phyloP scores from a whole-genome alignment of 2,113 vertebrate genomes.

The Elgaria multicarinata region DNA sequence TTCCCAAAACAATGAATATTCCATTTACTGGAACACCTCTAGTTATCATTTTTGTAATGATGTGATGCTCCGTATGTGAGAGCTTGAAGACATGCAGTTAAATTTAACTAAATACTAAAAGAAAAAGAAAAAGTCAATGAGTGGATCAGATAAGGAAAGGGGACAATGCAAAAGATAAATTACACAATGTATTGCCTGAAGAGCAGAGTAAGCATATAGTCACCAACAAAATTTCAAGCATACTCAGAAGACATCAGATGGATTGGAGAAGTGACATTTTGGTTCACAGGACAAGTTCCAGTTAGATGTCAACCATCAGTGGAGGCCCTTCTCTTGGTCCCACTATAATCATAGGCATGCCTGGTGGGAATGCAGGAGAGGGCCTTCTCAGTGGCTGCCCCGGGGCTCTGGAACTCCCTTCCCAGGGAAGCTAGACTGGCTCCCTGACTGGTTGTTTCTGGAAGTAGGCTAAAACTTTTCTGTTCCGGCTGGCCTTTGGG shows the following conservation, averaged over 20 bases:
- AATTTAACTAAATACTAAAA: neutral
- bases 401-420: no score
- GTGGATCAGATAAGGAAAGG: neutral
- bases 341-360: no score
- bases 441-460: no score
- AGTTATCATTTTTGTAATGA: slow-evolving; percentile 1
- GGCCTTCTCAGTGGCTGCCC: no score
- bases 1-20: neutral
- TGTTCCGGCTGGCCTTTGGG: no score
- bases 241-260: neutral
- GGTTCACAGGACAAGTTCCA: neutral
- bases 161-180: neutral
- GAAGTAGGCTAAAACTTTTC: no score
- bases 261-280: neutral
- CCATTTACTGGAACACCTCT: neutral
- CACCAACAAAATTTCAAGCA: neutral
- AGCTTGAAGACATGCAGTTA: slow-evolving; percentile 1
- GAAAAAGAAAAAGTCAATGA: neutral
- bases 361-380: no score
- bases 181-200: neutral
- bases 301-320: no score
- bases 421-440: no score
- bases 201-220: neutral
- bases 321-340: no score
- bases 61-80: neutral